Evolutionary conservation across 2,888 invertebrate species (phyloP), one percentile per base, ranked within the genome.

Genomic region (Drosophila fulvimacula): DNA sequence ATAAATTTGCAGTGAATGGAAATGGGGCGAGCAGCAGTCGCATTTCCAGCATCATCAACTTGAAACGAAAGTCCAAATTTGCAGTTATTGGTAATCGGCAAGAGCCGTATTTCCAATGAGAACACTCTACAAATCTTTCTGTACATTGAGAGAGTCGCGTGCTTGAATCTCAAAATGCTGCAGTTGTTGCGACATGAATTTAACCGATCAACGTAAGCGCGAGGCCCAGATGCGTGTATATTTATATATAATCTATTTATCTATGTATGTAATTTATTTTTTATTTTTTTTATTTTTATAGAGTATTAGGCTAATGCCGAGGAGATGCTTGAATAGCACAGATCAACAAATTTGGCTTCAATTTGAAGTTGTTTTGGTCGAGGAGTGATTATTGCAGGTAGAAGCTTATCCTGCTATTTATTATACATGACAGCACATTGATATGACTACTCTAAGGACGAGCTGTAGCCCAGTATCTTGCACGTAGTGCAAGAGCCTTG

Each of bases 131-230:
- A 36, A 10, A 51, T 10, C 51, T 34, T 10, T 36, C 51, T 51
- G 6, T 24, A n/a, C 51, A 51, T 13, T 36, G 51, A 51, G 51
- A 51, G 51, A 34, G 5, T 36, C 21, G 51, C 15, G 0, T 51
- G 49, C 49, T 49, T 34, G 51, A 24, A 24, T 4, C 51, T 36
- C 51, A 24, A 36, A 36, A 52, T 24, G 21, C 51, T 17, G 39
- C 51, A 36, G 36, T 36, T 52, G 51, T 52, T 52, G 51, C 51
- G 24, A n/a, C 11, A 10, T n/a, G 10, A 11, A 21, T 3, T 36
- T 36, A 15, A 0, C 13, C 19, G 9, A 0, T 1, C 15, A 34
- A 15, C 4, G 49, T 34, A 9, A 21, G 49, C 27, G 5, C 5
- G 15, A 24, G n/a, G n/a, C 5, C 19, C 11, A 34, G 32, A 34